Evolutionary conservation across 1,140 invertebrate genomes (phyloP), one percentile per base, ranked within the genome.

Genomic region (Drosophila seguyi): DNA sequence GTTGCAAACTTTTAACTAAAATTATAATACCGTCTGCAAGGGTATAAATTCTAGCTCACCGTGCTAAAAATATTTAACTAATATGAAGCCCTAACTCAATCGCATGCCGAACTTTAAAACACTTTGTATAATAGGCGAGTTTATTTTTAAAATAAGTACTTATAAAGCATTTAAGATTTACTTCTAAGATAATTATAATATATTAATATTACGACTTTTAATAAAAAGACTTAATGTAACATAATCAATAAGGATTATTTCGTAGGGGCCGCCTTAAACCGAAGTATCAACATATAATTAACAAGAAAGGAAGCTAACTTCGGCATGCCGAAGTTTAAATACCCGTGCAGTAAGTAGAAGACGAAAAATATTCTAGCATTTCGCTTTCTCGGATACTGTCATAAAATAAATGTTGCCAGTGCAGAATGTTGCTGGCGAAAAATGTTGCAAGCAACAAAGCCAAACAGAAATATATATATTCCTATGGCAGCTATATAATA

Each of bases 91-190:
- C 25, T 10, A 25, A 68, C 52, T 63, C 25, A 6, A 45, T 60
- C 27, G 34, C 25, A 60, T 34, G 20, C 5, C 13, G 36, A 38
- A 38, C 50, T 72, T 73, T 60, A 65, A 60, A 72, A 79, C 71
- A 34, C 61, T 29, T 29, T 84, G 63, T 63, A 58, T 62, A 66
- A 83, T 62, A 72, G 66, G 34, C 59, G 63, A 83, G 59, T 65
- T 58, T 31, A 82, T 39, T 75, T 75, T 58, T 63, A 79, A 83
- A 60, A 83, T 67, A 75, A 83, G 81, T 84, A 84, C 81, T 84
- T 84, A 84, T 84, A 75, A 75, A 67, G 81, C 62, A 83, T 75
- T 84, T 83, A 79, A 84, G 66, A 65, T 84, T 63, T 76, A 83
- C 62, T 67, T 59, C 58, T 84, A 84, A 84, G 72, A 61, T 84